Evolutionary conservation across 2,888 invertebrate species (phyloP).

Genomic region (Ophion ellenae): DNA sequence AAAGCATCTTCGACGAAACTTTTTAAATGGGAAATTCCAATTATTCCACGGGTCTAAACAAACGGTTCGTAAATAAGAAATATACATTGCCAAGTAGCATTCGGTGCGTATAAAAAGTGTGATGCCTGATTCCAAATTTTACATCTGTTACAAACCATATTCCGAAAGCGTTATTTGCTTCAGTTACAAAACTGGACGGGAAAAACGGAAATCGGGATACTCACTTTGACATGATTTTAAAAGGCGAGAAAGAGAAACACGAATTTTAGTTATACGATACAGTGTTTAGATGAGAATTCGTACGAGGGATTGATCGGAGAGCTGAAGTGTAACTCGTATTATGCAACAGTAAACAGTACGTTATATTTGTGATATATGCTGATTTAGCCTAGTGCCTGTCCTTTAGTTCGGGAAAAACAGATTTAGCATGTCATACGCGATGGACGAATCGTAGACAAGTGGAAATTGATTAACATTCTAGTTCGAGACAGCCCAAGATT

Average conservation of each 20-base stretch:
- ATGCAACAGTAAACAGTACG: constrained; percentile 6
- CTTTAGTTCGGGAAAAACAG: constrained; percentile 23
- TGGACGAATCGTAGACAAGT: not conserved
- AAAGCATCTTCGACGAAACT: not conserved
- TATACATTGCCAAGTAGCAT: not conserved
- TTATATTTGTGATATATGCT: constrained; percentile 12
- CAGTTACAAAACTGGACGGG: too few relatives aligned
- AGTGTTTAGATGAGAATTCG: not conserved
- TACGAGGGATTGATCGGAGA: not conserved
- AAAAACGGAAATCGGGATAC: not conserved
- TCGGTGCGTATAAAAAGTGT: too few relatives aligned
- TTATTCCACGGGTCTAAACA: not conserved
- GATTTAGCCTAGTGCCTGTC: constrained; percentile 38
- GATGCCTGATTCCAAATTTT: not conserved
- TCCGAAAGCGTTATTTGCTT: not conserved
- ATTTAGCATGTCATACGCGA: constrained; percentile 10
- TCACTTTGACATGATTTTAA: not conserved
- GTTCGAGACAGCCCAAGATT: not conserved
- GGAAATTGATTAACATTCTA: not conserved
- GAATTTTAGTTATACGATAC: not conserved
- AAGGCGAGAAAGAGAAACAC: not conserved
- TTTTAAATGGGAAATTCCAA: not conserved
- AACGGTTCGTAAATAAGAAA: not conserved
- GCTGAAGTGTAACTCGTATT: constrained; percentile 4
- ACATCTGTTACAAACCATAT: not conserved